Percentiles rank a stretch among this genome's conserved stretches.
These are phyloP conservation scores for Calliphora vomitoria DNA, from an alignment of 2,888 invertebrate species.

Conservation along the genomic window DNA sequence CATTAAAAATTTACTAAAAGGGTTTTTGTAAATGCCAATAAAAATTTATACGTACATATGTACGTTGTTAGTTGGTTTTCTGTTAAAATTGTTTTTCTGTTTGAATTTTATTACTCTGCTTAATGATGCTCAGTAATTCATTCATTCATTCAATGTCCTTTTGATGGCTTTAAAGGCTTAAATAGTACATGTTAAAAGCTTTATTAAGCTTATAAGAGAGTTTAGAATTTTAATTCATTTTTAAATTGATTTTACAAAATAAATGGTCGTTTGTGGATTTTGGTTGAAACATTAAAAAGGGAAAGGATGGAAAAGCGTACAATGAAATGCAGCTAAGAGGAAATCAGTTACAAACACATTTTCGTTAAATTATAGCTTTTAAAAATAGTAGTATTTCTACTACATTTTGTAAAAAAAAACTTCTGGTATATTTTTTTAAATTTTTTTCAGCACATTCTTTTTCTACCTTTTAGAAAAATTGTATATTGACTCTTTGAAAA, in stretches of 20 bases:
- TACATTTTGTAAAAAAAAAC: too few species aligned
- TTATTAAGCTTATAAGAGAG: neutral
- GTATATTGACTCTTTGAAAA: too few species aligned
- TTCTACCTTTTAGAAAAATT: too few species aligned
- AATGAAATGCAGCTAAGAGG: too few species aligned
- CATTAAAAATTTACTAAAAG: slow-evolving; percentile 3
- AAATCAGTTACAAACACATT: too few species aligned
- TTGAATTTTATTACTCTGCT: neutral
- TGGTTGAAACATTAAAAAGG: too few species aligned
- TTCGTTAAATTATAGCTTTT: too few species aligned
- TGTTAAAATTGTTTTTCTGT: neutral
- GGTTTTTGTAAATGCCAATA: slow-evolving; percentile 3
- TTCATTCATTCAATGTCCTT: neutral
- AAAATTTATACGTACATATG: neutral
- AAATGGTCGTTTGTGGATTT: neutral
- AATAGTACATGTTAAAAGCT: neutral
- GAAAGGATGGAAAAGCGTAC: too few species aligned
- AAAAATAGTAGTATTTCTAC: too few species aligned
- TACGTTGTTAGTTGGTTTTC: neutral
- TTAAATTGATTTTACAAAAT: neutral
- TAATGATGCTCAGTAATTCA: neutral
- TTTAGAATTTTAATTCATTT: neutral
- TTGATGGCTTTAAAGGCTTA: slow-evolving; percentile 3
- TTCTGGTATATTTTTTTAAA: too few species aligned
- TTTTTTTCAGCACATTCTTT: too few species aligned